Evolutionary conservation across 2,888 invertebrate species (phyloP), one percentile per base, ranked within the genome.

Genomic region (Tillus elongatus): DNA sequence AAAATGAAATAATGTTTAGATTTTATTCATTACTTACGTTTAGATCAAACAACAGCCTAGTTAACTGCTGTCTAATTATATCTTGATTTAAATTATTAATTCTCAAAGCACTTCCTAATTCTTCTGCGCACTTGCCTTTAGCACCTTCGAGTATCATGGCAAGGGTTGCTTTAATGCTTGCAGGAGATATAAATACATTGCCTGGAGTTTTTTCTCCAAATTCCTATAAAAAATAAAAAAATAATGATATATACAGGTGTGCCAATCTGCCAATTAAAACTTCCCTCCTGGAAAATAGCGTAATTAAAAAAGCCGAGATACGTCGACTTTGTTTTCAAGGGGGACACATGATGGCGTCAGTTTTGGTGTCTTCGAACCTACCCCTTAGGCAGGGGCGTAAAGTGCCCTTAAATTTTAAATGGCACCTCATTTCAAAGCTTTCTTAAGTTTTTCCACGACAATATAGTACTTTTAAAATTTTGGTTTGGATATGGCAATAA

Each of bases 121-220:
- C 75, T 4, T 61, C 56, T 2, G 73, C 74, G 8, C 77, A 75
- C 1, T 50, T 46, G 2, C 75, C 78, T 6, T 52, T 54, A 0
- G 79, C 72, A 12, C 76, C 80, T 61, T 80, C 80, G 30, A 76
- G 56, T 27, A 82, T 49, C 71, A 79, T 72, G 3, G 72, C 74
- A 32, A 82, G 54, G 1, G 73, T 71, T 1, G 73, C 66, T 57
- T 79, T 81, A 14, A 79, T 67, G 53, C 79, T 79, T 38, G 74
- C 72, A 10, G 82, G 78, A n/a, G 82, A 80, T 2, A 79, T 57
- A 53, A 81, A 67, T 16, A 79, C 67, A 54, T 82, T 82, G 13
- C 72, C 73, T 4, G 45, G 39, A 12, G 49, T 45, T n/a, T n/a
- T n/a, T 37, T 58, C 46, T 26, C 46, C 47, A 40, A 53, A 49